Percentiles rank a stretch among this genome's conserved stretches.
Evolutionary conservation across 2,113 vertebrate species (phyloP).

Genomic region (Mobula birostris): DNA sequence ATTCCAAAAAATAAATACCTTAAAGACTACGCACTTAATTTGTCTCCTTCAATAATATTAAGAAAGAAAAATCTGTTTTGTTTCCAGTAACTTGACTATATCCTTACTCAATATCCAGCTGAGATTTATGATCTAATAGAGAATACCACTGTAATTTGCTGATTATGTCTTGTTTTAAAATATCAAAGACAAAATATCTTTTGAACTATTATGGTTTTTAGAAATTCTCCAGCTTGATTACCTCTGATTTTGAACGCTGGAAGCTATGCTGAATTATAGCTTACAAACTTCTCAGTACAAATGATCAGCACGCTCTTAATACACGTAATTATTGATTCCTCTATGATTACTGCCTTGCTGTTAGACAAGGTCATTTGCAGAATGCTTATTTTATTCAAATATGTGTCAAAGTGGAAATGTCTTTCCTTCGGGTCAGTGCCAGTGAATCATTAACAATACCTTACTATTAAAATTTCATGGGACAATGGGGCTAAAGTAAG

Average conservation of each 20-base stretch:
- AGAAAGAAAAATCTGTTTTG: not conserved
- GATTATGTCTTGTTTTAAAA: too few species aligned
- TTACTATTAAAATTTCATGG: not conserved
- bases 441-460: not conserved
- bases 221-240: not conserved
- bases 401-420: not conserved
- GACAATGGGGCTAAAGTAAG: constrained; percentile 22
- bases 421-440: not conserved
- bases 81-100: not conserved
- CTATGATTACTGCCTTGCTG: not conserved
- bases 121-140: not conserved
- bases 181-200: not conserved
- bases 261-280: not conserved
- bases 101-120: not conserved
- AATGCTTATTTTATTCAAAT: not conserved
- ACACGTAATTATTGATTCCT: not conserved
- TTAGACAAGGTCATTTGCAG: not conserved
- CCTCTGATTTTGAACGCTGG: not conserved
- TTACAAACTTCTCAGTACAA: not conserved
- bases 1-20: not conserved
- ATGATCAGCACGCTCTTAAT: constrained; percentile 8
- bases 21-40: not conserved
- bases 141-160: too few species aligned
- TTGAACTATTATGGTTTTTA: not conserved
- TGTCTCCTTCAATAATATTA: not conserved